A percentile compares a stretch with the other conserved stretches of the same genome.
phyloP scores from a whole-genome alignment of 2,797 vertebrate species.

The Cryptoblepharus egeriae region DNA sequence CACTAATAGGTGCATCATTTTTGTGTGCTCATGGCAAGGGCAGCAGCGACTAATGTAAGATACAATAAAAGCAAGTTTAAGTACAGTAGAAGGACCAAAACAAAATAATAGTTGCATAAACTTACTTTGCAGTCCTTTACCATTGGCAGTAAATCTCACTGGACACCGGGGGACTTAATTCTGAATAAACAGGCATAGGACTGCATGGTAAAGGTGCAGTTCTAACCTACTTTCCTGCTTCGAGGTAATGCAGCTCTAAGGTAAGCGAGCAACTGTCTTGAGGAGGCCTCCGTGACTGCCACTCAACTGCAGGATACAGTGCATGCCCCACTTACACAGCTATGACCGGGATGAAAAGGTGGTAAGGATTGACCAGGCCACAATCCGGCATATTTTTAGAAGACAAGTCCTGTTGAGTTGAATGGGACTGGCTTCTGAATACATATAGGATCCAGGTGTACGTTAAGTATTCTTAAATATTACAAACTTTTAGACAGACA shows the following conservation, averaged over 20 bases:
- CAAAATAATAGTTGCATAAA: background rate
- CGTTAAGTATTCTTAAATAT: background rate
- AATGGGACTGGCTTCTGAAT: background rate
- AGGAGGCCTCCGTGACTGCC: too few species aligned
- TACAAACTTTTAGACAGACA: background rate
- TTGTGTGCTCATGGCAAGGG: background rate
- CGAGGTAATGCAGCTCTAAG: too few species aligned
- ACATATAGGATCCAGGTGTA: background rate
- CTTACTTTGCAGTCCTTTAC: background rate
- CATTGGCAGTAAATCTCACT: too few species aligned
- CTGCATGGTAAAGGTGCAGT: too few species aligned
- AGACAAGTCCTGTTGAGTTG: background rate
- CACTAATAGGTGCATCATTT: background rate
- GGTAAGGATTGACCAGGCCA: too few species aligned
- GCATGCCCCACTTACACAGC: too few species aligned
- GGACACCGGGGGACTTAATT: too few species aligned
- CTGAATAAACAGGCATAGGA: too few species aligned
- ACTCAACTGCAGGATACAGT: too few species aligned
- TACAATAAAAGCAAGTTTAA: background rate
- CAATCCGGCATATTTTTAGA: background rate
- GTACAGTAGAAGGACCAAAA: constrained; percentile 7
- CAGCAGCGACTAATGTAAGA: background rate
- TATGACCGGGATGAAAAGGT: too few species aligned
- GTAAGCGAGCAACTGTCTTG: too few species aligned
- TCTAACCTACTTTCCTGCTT: too few species aligned